Percentiles rank a stretch among this genome's conserved stretches.
phyloP scores from a whole-genome alignment of 2,888 invertebrate genomes.

The Parascotia fuliginaria region DNA sequence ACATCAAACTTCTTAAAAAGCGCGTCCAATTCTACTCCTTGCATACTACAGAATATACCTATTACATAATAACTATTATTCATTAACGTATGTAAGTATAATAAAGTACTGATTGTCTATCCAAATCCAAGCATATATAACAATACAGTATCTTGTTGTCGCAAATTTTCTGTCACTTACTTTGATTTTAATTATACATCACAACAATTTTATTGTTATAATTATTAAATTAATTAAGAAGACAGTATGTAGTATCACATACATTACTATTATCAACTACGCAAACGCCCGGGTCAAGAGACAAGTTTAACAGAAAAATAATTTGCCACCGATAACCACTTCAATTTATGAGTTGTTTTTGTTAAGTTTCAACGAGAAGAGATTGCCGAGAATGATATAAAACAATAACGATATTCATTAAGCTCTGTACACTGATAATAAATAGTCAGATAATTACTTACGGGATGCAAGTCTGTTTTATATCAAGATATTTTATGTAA shows the following conservation, averaged over 20 bases:
- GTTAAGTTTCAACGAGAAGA: constrained; percentile 45
- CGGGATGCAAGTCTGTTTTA: not conserved
- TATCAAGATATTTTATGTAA: not conserved
- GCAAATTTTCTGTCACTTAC: constrained; percentile 23
- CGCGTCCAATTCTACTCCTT: too few relatives aligned
- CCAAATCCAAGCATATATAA: not conserved
- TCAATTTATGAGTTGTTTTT: constrained; percentile 67
- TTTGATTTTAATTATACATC: constrained; percentile 29
- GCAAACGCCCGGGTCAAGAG: constrained; percentile 54
- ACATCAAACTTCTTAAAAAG: too few relatives aligned
- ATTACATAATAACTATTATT: too few relatives aligned
- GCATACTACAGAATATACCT: too few relatives aligned
- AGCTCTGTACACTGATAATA: constrained; percentile 15
- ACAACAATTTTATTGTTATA: constrained; percentile 40
- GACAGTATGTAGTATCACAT: constrained; percentile 35
- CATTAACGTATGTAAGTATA: too few relatives aligned
- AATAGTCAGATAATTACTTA: constrained; percentile 10
- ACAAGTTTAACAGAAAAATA: constrained; percentile 77
- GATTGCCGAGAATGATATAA: constrained; percentile 43
- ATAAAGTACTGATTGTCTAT: not conserved
- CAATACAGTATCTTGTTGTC: constrained; percentile 10
- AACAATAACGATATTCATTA: constrained; percentile 40
- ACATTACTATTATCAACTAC: constrained; percentile 57
- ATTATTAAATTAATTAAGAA: constrained; percentile 61
- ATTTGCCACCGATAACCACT: constrained; percentile 76